Base-by-base conservation (phyloP, 2,797 vertebrate species). In the Stomatorhinus walkeri region DNA sequence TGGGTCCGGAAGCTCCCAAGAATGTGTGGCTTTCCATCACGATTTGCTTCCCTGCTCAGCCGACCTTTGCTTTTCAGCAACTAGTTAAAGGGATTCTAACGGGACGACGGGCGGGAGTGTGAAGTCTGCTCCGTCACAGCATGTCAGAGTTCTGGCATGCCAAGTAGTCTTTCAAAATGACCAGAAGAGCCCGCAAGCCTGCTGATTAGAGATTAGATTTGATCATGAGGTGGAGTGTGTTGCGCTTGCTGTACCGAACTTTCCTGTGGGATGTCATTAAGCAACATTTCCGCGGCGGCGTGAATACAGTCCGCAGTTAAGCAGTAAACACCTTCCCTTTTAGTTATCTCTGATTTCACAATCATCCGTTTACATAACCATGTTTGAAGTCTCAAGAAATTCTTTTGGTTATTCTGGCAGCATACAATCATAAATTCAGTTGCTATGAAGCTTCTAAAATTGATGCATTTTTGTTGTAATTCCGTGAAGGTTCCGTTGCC, bases 291-390 rank as follows among this genome's bases (percentile, higher is more conserved):
- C 72, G 36, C 40, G 68, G 32, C 2, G 14, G 4, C 0, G 14
- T 43, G 12, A 16, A 12, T 32, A 14, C 24, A 68, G 24, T 68
- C 61, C 3, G 88, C 89, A 72, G 14, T 61, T 24, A 24, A 24
- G n/a, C 56, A 9, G n/a, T 24, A 22, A 61, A 22, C n/a, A 24
- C 81, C 56, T 72, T 87, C 90, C 68, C 87, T 92, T 88, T 90
- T 72, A n/a, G 76, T 54, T 91, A 91, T 93, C 87, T 89, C 43
- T 87, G 51, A 84, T 83, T 89, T 91, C 88, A 22, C 48, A n/a
- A 51, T 40, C 59, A 56, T 85, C 68, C 88, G 89, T 89, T 89
- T 91, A 88, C 89, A 89, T 89, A 89, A 88, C 89, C 88, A 88
- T 90, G 90, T 90, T 88, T 22, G n/a, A n/a, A 89, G 64, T 61